Evolutionary conservation across 2,888 invertebrate genomes (phyloP), one percentile per base, ranked within the genome.

Genomic region (Eulithis prunata): DNA sequence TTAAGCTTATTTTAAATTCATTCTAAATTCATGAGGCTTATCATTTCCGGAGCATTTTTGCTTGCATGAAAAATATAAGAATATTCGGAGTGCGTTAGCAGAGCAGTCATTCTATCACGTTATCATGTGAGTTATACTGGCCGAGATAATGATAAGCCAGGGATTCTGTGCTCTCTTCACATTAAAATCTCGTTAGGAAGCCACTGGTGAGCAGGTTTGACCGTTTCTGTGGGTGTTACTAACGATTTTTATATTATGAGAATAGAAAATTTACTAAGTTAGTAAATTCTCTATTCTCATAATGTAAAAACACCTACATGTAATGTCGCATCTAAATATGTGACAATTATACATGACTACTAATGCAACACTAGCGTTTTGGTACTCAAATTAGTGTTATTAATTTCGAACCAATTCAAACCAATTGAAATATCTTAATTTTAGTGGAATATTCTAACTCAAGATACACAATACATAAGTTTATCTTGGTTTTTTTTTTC

Each of bases 101-200:
- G 72, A 69, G 78, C 82, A 81, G 82, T 82, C 82, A 78, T 75
- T 82, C 78, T 78, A 82, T 81, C 81, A 80, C 73, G 80, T 71
- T 81, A 86, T 83, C 86, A 78, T 74, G 81, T 89, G 89, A 90
- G 85, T 90, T 88, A 90, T 87, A 78, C 81, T 78, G 76, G 75
- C 64, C 58, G 74, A 81, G 90, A 90, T 90, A 86, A 81, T 83
- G 90, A 90, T 90, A 90, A 88, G 83, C 82, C 71, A 68, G 65
- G 84, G 79, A 80, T 81, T 82, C 79, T 77, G 79, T 75, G 80
- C 82, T 80, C 79, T 79, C 76, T 82, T 79, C 80, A 80, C 90
- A 90, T 91, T 91, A 90, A 90, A 90, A 88, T 81, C 90, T 90
- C 90, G 86, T 91, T 90, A 81, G 75, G 77, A 80, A 81, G 79